Evolutionary conservation across 2,797 vertebrate species (phyloP), one percentile per base, ranked within the genome.

Genomic region (Menidia menidia): DNA sequence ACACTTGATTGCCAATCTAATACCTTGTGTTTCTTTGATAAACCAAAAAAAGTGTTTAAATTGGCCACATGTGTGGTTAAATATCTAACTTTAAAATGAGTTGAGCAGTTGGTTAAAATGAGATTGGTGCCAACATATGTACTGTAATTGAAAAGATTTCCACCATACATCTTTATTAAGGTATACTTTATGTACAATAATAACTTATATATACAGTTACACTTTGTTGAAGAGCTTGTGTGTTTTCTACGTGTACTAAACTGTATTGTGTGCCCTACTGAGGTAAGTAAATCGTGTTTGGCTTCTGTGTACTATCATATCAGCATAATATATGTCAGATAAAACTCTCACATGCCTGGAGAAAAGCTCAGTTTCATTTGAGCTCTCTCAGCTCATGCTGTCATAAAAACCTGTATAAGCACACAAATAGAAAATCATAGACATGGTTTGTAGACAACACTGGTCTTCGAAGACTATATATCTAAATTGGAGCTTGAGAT

Each of bases 161-260:
- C 82, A 77, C 68, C 68, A 85, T 91, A 92, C 74, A 86, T 93
- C 75, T 94, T 94, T 93, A 92, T 88, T 88, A 77, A 89, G 87
- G 87, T 76, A 85, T 93, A 89, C 77, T 88, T 85, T 93, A 94
- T 95, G 88, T 94, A 95, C 94, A 95, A 81, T 93, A 95, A 95
- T 95, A 95, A 95, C 85, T 95, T 95, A 95, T 95, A 95, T 95
- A 92, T 95, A 94, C 92, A 95, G 83, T 84, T 89, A 87, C 81
- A 88, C 71, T 88, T 89, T 88, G 72, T 71, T 84, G 79, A 80
- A 82, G 81, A 71, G 67, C 78, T 64, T 83, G 67, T 76, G 68
- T 83, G 74, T 78, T 84, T 25, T 84, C 64, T 84, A 86, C 68
- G 75, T 70, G 58, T 75, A 25, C 50, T 58, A 41, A 75, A 67